A percentile compares a stretch with the other conserved stretches of the same genome.
Evolutionary conservation across 2,797 vertebrate species (phyloP).

Genomic region (Lepus oiostolus): DNA sequence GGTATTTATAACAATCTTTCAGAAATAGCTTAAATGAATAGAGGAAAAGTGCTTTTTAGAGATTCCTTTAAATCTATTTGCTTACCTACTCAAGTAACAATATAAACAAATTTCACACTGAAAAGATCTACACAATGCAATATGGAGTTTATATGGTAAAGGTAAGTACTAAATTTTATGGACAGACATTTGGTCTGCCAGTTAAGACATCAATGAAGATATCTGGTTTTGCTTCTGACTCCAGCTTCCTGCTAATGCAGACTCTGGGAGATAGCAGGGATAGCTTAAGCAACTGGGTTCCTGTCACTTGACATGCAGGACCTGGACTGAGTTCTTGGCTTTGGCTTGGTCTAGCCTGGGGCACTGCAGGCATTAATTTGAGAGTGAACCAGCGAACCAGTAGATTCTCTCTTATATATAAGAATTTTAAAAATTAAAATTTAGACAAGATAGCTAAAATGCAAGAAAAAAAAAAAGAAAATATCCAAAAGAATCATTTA

Average conservation of each 20-base stretch:
- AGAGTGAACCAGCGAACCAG: too few relatives aligned
- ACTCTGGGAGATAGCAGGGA: too few relatives aligned
- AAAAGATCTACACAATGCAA: conserved; percentile 6
- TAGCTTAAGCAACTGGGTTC: too few relatives aligned
- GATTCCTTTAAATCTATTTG: neutral
- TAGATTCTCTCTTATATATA: too few relatives aligned
- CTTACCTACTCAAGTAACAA: conserved; percentile 39
- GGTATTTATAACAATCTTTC: conserved; percentile 2
- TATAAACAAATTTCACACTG: conserved; percentile 6
- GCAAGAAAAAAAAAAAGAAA: neutral
- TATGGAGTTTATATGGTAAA: neutral
- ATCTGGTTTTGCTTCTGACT: too few relatives aligned
- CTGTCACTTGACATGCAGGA: too few relatives aligned
- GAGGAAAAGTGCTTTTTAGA: neutral
- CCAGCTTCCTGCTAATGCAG: too few relatives aligned
- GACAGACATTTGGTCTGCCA: too few relatives aligned
- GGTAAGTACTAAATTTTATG: neutral
- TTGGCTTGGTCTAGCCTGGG: too few relatives aligned
- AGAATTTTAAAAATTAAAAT: neutral
- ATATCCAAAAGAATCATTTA: conserved; percentile 52
- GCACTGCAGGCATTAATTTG: too few relatives aligned
- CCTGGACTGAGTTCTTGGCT: too few relatives aligned
- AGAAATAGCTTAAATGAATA: conserved; percentile 46
- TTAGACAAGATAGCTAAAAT: conserved; percentile 44
- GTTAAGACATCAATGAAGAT: too few relatives aligned